These are phyloP conservation scores for Drosophila subobscura DNA, from an alignment of 1,140 invertebrate genomes.

Conservation along the genomic window DNA sequence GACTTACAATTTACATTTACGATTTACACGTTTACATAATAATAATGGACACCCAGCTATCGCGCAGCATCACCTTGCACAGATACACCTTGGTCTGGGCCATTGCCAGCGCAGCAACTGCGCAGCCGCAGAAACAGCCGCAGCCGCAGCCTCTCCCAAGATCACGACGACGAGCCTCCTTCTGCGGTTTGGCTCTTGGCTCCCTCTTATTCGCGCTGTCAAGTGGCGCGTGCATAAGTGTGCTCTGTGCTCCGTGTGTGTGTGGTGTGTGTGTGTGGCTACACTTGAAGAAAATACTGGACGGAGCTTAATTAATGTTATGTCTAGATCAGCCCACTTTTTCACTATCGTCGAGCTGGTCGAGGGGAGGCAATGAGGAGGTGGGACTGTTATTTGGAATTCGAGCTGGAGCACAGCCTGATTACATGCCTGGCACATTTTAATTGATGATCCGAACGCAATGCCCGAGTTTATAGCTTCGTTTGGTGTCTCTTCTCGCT, in stretches of 20 bases:
- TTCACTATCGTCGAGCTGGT: neutral
- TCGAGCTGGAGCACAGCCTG: slow-evolving; percentile 40
- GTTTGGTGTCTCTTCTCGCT: slow-evolving; percentile 38
- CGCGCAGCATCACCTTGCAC: too few relatives aligned
- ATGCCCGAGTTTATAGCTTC: slow-evolving; percentile 41
- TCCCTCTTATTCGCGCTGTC: slow-evolving; percentile 36
- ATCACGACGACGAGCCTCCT: slow-evolving; percentile 71
- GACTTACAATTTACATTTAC: too few relatives aligned
- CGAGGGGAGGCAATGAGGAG: neutral
- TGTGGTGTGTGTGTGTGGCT: slow-evolving; percentile 23
- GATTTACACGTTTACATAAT: too few relatives aligned
- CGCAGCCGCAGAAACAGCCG: slow-evolving; percentile 1
- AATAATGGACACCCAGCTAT: too few relatives aligned
- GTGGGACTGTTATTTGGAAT: slow-evolving; percentile 29
- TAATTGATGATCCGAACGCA: slow-evolving; percentile 68
- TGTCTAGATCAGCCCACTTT: slow-evolving; percentile 47
- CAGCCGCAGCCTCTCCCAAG: slow-evolving; percentile 37
- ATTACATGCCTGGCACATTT: slow-evolving; percentile 60
- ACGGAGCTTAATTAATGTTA: slow-evolving; percentile 32
- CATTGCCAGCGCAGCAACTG: slow-evolving; percentile 40
- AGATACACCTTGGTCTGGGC: slow-evolving; percentile 3
- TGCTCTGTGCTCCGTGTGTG: neutral
- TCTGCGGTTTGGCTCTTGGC: slow-evolving; percentile 38
- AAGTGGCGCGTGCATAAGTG: slow-evolving; percentile 38
- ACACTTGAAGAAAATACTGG: slow-evolving; percentile 28